Evolutionary conservation across 1,140 invertebrate genomes (phyloP), one percentile per base, ranked within the genome.

Genomic region (Meloidogyne floridensis): DNA sequence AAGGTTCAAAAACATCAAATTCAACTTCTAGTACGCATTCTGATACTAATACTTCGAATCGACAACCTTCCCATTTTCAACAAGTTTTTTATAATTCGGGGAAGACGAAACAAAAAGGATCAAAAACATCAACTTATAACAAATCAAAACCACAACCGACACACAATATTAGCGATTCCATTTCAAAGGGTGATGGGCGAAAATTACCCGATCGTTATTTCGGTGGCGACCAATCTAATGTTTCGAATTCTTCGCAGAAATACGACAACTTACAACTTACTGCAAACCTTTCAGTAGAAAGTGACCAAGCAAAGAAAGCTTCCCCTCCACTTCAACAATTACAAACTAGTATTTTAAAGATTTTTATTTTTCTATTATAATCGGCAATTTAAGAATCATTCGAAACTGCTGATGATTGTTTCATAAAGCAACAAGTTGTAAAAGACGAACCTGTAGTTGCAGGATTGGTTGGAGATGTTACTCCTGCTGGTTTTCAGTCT

Each of bases 121-220:
- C 5, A 47, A 47, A 47, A 47, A 8, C 47, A 6, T 47, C 47
- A 7, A 47, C 4, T 47, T 4, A 8, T 47, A 47, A 47, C 47
- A 47, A 47, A 8, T 8, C 47, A 47, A 47, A 47, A 56, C 74
- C 80, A 15, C 84, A 54, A 20, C 72, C 77, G 53, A 80, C 85
- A 3, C 75, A 81, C 3, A 87, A 86, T 71, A 87, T 87, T 72
- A 84, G 83, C n/a, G 85, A 84, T 13, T 87, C 86, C 7, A 72
- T 53, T 5, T 70, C 86, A 20, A 73, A 59, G 6, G 74, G 20
- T 77, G 70, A 73, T 10, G 84, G 81, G 3, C 80, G 84, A 13
- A 83, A 87, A 73, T 71, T 85, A 18, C 85, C 84, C 11, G 70
- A 82, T 9, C 86, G 85, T 53, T 87, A 87, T 72, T 85, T 53